Base-by-base conservation (phyloP, 2,888 invertebrate genomes). In the Mesorhabditis sp. region DNA sequence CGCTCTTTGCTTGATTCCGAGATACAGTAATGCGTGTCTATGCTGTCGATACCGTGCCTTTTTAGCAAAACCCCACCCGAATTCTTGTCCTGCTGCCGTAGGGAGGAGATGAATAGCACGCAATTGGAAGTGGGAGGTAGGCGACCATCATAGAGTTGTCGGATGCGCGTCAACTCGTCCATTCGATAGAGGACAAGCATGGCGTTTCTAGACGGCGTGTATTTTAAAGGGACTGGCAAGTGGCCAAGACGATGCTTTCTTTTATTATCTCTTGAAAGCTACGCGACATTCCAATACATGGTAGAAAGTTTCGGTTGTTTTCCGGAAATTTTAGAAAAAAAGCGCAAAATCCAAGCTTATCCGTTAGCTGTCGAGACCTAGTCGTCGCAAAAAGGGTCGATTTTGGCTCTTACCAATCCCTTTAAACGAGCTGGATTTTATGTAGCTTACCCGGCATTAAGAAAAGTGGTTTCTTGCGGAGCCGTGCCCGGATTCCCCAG, bases 121-220 rank as follows among this genome's bases (percentile, higher is more conserved):
- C n/a, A 2, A n/a, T 50, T 50, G 7, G 58, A 50, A n/a, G 58
- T 50, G n/a, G 58, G 58, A 10, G 58, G n/a, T 50, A 50, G n/a
- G n/a, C 58, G 58, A n/a, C 58, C 58, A 50, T 50, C 58, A 50
- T 13, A 50, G 7, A n/a, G n/a, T 10, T 13, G 58, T n/a, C 58
- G 58, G n/a, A 50, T 50, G 7, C n/a, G 7, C 58, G 78, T 79
- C 42, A 83, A 67, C 63, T 79, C 72, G 65, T 82, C 83, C 62
- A 83, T 70, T 4, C 83, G 78, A 65, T 75, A 73, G 4, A 83
- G 74, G 4, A 82, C 74, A 4, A 83, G 63, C 45, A 76, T 71
- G 2, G 82, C 80, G 62, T 80, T 78, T 65, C 81, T 81, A 62
- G 66, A 79, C 15, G 58, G n/a, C n/a, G 7, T 10, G 7, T n/a